A percentile compares a stretch with the other conserved stretches of the same genome.
Evolutionary conservation across 2,113 vertebrate genomes (phyloP).

Genomic region (Platycercus adscitus): DNA sequence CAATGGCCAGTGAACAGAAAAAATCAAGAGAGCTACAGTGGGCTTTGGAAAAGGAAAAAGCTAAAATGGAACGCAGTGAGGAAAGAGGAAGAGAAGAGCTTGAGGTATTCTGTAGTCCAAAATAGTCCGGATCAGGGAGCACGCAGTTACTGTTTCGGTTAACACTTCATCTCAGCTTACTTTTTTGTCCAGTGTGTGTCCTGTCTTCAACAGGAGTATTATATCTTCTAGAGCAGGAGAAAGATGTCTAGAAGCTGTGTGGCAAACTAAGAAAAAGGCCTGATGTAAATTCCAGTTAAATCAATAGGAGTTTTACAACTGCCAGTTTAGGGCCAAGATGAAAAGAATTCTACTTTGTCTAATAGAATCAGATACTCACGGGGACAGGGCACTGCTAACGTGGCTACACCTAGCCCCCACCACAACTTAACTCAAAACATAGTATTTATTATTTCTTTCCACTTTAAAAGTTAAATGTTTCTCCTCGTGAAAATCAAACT

Average conservation of each 20-base stretch:
- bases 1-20: slow-evolving; percentile 85
- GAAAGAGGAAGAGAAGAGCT: slow-evolving; percentile 86
- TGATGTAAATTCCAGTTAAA: neutral
- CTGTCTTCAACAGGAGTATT: neutral
- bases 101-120: slow-evolving; percentile 80
- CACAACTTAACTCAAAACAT: neutral
- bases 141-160: neutral
- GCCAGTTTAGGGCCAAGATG: neutral
- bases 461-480: neutral
- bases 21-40: slow-evolving; percentile 89
- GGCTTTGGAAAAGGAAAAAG: slow-evolving; percentile 88
- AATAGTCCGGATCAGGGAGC: neutral
- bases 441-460: neutral
- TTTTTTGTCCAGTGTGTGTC: neutral
- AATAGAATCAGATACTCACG: neutral
- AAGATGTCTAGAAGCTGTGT: neutral
- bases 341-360: neutral
- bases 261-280: neutral
- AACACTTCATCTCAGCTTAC: neutral
- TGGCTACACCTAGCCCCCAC: neutral
- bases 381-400: neutral
- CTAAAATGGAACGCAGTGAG: slow-evolving; percentile 78
- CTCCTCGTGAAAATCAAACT: neutral
- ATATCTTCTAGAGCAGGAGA: neutral
- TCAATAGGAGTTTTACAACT: neutral